Evolutionary conservation across 1,140 invertebrate species (phyloP).

Genomic region (Steinernema feltiae): DNA sequence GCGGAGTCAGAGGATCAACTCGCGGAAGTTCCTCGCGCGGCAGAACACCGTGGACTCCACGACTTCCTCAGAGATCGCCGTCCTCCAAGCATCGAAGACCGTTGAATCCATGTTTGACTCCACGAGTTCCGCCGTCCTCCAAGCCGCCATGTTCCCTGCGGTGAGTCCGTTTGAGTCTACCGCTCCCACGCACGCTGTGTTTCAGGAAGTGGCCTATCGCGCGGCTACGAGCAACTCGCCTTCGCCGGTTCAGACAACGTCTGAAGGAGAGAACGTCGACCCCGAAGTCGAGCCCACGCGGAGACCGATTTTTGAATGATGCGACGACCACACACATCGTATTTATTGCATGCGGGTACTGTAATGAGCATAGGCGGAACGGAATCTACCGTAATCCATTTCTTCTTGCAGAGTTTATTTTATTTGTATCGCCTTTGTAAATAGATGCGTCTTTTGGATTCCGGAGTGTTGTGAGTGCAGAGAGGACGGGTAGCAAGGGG

Average conservation of each 20-base stretch:
- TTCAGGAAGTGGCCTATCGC: background rate
- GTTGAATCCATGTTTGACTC: no score
- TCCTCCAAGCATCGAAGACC: no score
- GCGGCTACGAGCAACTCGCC: background rate
- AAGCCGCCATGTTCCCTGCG: background rate
- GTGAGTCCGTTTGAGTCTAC: background rate
- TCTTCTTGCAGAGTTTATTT: background rate
- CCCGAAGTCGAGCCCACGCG: background rate
- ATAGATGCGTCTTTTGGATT: background rate
- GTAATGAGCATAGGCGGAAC: background rate
- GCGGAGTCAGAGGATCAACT: conserved; percentile 46
- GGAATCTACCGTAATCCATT: background rate
- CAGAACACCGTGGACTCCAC: conserved; percentile 36
- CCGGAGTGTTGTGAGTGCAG: no score
- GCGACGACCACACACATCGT: background rate
- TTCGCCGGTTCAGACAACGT: background rate
- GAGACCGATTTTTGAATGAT: background rate
- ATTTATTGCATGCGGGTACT: background rate
- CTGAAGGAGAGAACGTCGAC: background rate
- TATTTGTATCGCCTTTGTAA: background rate
- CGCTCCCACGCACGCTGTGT: background rate
- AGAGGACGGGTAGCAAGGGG: no score
- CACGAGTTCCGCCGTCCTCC: no score
- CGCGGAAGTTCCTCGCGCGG: conserved; percentile 34
- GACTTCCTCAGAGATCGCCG: background rate